A percentile compares a stretch with the other conserved stretches of the same genome.
Conservation (phyloP, 2,113 vertebrate genomes). For the Todiramphus chloris region DNA sequence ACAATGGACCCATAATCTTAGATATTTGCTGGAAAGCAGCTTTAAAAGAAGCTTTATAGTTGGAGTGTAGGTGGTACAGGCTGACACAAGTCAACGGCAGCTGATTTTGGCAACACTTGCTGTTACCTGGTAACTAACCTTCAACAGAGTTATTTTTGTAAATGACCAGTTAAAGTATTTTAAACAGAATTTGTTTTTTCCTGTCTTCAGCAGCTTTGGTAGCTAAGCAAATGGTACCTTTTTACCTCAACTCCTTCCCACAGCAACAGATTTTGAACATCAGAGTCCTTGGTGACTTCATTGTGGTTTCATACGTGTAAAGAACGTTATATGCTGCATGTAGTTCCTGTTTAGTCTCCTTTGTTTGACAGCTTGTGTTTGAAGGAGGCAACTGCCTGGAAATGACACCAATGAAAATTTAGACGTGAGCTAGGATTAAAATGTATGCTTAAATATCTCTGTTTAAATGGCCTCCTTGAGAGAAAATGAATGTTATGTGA, state of each 20-base stretch:
- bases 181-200: not conserved
- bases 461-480: not conserved
- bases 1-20: not conserved
- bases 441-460: not conserved
- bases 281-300: constrained; percentile 30
- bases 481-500: not conserved
- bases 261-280: not conserved
- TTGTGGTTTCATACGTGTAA: not conserved
- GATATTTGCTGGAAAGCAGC: not conserved
- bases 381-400: not conserved
- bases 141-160: not conserved
- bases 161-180: not conserved
- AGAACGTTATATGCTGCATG: not conserved
- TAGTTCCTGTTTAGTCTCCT: not conserved
- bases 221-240: not conserved
- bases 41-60: not conserved
- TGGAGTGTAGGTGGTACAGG: not conserved
- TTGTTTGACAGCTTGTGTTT: not conserved
- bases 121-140: not conserved
- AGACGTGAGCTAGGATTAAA: not conserved
- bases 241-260: not conserved
- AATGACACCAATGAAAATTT: not conserved
- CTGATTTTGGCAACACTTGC: not conserved
- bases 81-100: not conserved
- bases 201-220: not conserved